Evolutionary conservation across 2,797 vertebrate species (phyloP), one percentile per base, ranked within the genome.

Genomic region (Syndactyla subalaris): DNA sequence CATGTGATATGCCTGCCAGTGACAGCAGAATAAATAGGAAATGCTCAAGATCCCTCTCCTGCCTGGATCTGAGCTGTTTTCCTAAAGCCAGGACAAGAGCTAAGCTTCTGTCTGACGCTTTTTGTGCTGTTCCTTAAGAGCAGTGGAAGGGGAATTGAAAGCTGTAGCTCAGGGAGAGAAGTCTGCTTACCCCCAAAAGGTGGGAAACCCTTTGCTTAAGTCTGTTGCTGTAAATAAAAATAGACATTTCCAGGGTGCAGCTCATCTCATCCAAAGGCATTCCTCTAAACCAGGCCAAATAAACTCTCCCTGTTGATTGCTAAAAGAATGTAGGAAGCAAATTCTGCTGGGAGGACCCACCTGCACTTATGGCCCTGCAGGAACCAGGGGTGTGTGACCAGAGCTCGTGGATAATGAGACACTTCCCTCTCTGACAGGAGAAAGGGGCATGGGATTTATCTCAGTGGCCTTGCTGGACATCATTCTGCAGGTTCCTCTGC

Each of bases 21-120:
- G 85, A 34, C 59, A 85, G 88, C 45, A 86, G 65, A 88, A 80
- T 74, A 77, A 92, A 88, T 67, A 89, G 66, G 67, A 76, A 79
- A 78, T 48, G 78, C 89, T 80, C 24, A 7, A 77, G 79, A 85
- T 95, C 49, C 67, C 41, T 10, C 45, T 91, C 41, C 93, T 85
- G 78, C 91, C 81, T 74, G 75, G 15, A 18, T 74, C 32, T n/a
- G 75, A 85, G 75, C 63, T 77, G 1, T 83, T 67, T 52, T 70
- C 57, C 89, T 74, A 26, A 66, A 82, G 67, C 49, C 0, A 2
- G 75, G 78, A 88, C 74, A 73, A 62, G n/a, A 91, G 29, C 55
- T 91, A 62, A 91, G 68, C 87, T n/a, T 54, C 76, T 49, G 10
- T 21, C 4, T 2, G 7, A 81, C 38, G 72, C 52, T 85, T 85